These are phyloP conservation scores for Polydrusus pterygomalis DNA, from an alignment of 2,888 invertebrate genomes.

Conservation along the genomic window DNA sequence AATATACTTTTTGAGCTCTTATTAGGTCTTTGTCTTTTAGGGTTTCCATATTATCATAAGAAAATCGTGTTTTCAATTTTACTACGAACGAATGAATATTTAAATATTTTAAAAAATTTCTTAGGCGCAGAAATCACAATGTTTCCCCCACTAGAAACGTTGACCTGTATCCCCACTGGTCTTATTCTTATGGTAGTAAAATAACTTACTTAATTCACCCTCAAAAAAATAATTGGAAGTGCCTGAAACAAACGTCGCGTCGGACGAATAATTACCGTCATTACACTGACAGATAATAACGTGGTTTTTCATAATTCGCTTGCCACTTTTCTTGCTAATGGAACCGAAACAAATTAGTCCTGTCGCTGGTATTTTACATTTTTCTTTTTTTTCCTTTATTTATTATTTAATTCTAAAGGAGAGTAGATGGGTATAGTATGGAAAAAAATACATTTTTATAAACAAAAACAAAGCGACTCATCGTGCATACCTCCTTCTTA, in stretches of 20 bases:
- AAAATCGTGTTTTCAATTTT: too few relatives aligned
- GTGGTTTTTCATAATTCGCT: slow-evolving; percentile 40
- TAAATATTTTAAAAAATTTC: too few relatives aligned
- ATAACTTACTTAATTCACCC: background rate
- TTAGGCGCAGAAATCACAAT: too few relatives aligned
- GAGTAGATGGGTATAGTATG: background rate
- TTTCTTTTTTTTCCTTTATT: background rate
- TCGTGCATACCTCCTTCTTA: too few relatives aligned
- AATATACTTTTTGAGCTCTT: too few relatives aligned
- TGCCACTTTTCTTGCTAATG: slow-evolving; percentile 32
- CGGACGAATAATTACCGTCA: slow-evolving; percentile 34
- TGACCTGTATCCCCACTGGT: too few relatives aligned
- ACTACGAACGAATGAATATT: too few relatives aligned
- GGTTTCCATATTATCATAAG: too few relatives aligned
- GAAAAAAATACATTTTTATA: background rate
- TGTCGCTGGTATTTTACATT: slow-evolving; percentile 19
- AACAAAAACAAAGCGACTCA: too few relatives aligned
- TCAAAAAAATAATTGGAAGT: slow-evolving; percentile 9
- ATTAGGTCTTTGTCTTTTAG: too few relatives aligned
- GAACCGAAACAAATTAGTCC: slow-evolving; percentile 29
- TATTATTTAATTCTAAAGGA: slow-evolving; percentile 12
- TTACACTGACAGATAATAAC: slow-evolving; percentile 41
- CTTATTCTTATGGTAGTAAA: background rate
- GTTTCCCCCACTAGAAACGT: too few relatives aligned
- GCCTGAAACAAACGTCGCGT: slow-evolving; percentile 20